Evolutionary conservation across 2,113 vertebrate species (phyloP), one percentile per base, ranked within the genome.

Genomic region (Percina caprodes): DNA sequence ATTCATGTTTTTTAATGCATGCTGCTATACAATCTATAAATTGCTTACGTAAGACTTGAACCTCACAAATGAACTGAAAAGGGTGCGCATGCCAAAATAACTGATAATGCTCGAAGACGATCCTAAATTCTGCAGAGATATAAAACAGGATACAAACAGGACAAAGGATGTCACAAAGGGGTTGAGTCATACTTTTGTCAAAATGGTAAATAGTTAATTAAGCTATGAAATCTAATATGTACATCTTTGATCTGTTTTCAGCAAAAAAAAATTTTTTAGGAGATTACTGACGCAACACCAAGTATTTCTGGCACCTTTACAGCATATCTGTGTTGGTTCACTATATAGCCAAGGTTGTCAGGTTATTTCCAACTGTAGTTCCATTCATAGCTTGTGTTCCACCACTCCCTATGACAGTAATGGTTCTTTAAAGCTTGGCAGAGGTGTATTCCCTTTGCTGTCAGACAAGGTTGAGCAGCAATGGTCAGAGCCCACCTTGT

Each of bases 341-440:
- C 72, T 52, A 30, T 58, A 52, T 46, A 80, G 84, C 79, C 54
- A 74, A 56, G 77, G 74, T 75, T 91, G 77, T 82, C 80, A 66
- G 54, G 78, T 62, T 84, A 81, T 85, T 90, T 87, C 85, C 79
- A 72, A 82, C 82, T 68, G 48, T 76, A 73, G 66, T 63, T 68
- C 81, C 80, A 68, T 72, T 86, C 79, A 77, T 70, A 69, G 77
- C 85, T 60, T 52, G 75, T 72, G 87, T 84, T 79, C 73, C 66
- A 77, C 77, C 73, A 42, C 82, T 86, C 58, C 48, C 69, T 68
- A 67, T 86, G 89, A 91, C 89, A 91, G 86, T 91, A 88, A 90
- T 90, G 84, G 86, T 81, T 75, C 78, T 88, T 85, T 91, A 90
- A 92, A 88, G 88, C 89, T 74, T 75, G 30, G 85, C 82, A 58